Conservation (phyloP, 2,113 vertebrate genomes). For the Pelmatolapia mariae region DNA sequence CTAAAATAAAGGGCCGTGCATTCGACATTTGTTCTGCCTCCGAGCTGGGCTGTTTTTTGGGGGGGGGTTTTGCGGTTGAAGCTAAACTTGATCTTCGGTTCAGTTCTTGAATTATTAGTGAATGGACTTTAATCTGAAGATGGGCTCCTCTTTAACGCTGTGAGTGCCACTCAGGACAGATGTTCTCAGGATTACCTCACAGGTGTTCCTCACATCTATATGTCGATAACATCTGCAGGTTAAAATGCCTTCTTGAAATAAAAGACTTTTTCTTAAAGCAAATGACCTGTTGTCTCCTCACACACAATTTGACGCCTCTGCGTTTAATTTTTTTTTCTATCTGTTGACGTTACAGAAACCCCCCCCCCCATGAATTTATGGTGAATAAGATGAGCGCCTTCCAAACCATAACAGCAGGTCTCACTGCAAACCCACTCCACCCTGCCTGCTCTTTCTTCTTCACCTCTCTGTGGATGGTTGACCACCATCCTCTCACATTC, state of each 20-base stretch:
- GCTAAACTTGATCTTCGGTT: background rate
- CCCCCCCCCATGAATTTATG: background rate
- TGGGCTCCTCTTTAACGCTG: background rate
- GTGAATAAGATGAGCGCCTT: background rate
- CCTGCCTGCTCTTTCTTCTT: background rate
- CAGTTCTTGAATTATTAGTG: background rate
- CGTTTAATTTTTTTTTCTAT: background rate
- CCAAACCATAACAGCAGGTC: background rate
- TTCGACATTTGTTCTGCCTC: background rate
- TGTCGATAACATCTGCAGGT: background rate
- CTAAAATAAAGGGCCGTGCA: background rate
- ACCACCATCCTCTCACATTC: background rate
- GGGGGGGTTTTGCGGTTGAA: background rate
- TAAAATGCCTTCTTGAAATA: background rate
- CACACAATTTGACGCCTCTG: background rate
- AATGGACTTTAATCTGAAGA: background rate
- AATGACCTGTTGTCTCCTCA: background rate
- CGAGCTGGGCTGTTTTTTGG: accelerated
- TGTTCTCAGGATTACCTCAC: background rate
- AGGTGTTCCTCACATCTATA: background rate
- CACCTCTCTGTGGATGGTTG: background rate
- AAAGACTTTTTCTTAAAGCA: background rate
- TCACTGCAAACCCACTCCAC: background rate
- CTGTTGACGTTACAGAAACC: background rate
- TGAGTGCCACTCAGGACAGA: background rate